These are phyloP conservation scores for Phataginus tricuspis DNA, from an alignment of 2,797 vertebrate species.

Conservation along the genomic window DNA sequence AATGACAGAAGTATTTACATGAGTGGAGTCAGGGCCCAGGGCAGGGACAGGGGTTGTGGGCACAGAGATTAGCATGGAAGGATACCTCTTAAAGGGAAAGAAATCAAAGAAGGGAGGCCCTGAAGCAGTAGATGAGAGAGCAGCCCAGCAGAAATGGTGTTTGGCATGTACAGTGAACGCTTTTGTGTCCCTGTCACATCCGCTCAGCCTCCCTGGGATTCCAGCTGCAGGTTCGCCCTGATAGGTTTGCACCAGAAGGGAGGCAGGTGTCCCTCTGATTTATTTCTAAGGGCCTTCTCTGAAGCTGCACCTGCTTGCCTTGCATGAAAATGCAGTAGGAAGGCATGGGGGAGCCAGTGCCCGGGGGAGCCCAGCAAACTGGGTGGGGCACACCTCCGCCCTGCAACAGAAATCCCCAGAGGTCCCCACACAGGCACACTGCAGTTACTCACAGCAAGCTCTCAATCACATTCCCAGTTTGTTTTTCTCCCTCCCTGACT, in stretches of 20 bases:
- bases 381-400: rapidly evolving
- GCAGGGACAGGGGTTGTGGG: background rate
- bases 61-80: background rate
- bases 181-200: background rate
- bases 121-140: background rate
- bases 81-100: background rate
- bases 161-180: rapidly evolving
- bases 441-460: background rate
- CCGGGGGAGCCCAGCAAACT: background rate
- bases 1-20: background rate
- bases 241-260: background rate
- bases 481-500: background rate
- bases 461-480: background rate
- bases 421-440: background rate
- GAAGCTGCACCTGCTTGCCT: background rate
- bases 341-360: background rate
- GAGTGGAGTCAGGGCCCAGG: background rate
- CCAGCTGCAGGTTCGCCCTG: background rate
- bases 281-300: background rate
- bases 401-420: background rate
- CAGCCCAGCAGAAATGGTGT: background rate
- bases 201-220: background rate
- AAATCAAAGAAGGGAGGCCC: background rate
- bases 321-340: background rate
- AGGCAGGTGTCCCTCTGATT: conserved; percentile 40